These are phyloP conservation scores for Spodoptera frugiperda DNA, from an alignment of 1,140 invertebrate species.

Conservation along the genomic window DNA sequence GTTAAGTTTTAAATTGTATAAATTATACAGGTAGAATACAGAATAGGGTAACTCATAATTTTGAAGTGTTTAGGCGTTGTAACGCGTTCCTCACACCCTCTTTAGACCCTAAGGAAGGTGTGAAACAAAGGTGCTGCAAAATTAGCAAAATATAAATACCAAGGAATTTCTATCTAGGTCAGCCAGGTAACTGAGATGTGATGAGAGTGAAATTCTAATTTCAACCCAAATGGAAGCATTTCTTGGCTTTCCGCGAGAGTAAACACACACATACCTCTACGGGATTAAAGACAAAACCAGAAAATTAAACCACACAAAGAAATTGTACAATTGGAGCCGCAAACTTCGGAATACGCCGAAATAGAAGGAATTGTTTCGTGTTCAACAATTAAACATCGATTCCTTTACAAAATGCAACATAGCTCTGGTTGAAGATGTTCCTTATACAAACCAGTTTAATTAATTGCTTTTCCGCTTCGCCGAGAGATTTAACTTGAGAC, in stretches of 20 bases:
- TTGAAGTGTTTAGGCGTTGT: no score
- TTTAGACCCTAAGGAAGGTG: no score
- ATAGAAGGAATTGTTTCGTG: conserved; percentile 27
- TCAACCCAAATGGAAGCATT: neutral
- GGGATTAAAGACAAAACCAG: neutral
- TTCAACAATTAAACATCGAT: conserved; percentile 49
- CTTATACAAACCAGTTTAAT: conserved; percentile 56
- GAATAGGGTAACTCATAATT: no score
- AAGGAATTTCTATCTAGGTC: neutral
- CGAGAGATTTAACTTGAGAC: conserved; percentile 53
- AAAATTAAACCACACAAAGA: conserved; percentile 26
- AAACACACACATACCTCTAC: neutral
- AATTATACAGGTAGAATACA: no score
- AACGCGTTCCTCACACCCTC: no score
- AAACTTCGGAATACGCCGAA: conserved; percentile 13
- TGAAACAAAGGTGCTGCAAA: no score
- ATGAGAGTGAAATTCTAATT: conserved; percentile 3
- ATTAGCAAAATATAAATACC: conserved; percentile 20
- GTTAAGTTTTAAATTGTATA: no score
- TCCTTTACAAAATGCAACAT: conserved; percentile 33
- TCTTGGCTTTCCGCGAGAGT: neutral
- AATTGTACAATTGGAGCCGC: conserved; percentile 6
- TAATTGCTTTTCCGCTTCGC: conserved; percentile 55
- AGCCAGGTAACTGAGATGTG: neutral
- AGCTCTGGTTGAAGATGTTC: conserved; percentile 44